Conservation (phyloP, 2,113 vertebrate species). For the Hydropotes inermis region DNA sequence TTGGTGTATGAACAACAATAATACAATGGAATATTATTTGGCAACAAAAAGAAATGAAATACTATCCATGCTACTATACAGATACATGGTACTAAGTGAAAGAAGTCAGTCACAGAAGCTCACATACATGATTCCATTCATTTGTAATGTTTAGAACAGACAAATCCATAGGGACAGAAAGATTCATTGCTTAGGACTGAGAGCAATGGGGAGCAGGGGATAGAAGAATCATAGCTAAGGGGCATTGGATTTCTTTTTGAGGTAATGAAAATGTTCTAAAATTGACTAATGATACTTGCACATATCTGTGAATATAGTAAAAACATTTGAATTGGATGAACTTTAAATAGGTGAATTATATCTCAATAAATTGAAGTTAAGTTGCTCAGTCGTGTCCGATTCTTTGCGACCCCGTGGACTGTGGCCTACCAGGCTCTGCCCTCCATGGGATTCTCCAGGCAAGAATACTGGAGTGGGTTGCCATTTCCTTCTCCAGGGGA, state of each 20-base stretch:
- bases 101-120: not conserved
- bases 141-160: not conserved
- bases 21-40: not conserved
- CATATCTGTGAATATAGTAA: not conserved
- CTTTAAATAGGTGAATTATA: not conserved
- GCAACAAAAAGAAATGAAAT: not conserved
- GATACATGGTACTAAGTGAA: not conserved
- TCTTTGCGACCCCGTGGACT: too few relatives aligned
- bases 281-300: not conserved
- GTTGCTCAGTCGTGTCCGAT: too few relatives aligned
- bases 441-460: too few relatives aligned
- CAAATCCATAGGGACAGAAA: not conserved
- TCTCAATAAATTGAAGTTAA: not conserved
- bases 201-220: not conserved
- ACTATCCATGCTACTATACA: not conserved
- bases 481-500: too few relatives aligned
- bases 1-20: too few relatives aligned
- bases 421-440: too few relatives aligned
- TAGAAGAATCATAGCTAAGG: not conserved
- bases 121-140: not conserved
- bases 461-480: too few relatives aligned
- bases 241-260: not conserved
- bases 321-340: not conserved
- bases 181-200: not conserved
- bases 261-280: not conserved